Evolutionary conservation across 2,113 vertebrate species (phyloP).

Genomic region (Phyllostomus discolor): DNA sequence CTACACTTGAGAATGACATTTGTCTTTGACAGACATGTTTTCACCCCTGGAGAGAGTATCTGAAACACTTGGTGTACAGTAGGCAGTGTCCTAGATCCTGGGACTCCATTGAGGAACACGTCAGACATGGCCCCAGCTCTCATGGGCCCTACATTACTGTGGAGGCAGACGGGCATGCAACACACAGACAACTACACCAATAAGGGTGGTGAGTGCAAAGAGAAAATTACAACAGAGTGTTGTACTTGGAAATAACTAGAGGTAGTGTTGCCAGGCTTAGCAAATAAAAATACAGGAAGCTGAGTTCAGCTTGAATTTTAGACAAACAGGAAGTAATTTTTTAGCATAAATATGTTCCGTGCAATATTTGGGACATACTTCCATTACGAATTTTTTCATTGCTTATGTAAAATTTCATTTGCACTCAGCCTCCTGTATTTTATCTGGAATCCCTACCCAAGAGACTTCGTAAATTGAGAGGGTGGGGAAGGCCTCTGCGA

Average conservation of each 20-base stretch:
- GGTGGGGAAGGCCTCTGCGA: neutral
- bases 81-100: neutral
- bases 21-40: neutral
- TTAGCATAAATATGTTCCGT: neutral
- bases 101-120: neutral
- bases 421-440: neutral
- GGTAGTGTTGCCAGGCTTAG: neutral
- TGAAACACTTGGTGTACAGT: neutral
- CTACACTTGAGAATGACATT: neutral
- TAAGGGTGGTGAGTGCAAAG: neutral
- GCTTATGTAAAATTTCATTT: neutral
- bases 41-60: neutral
- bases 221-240: neutral
- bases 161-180: neutral
- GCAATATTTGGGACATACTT: neutral
- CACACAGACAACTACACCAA: neutral
- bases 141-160: neutral
- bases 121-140: neutral
- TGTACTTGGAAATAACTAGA: neutral
- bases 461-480: neutral
- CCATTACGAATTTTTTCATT: neutral
- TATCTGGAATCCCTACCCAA: neutral
- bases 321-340: neutral
- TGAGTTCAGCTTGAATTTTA: neutral
- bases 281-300: neutral